Base-by-base conservation (phyloP, 2,113 vertebrate genomes). In the Lamprotornis superbus region DNA sequence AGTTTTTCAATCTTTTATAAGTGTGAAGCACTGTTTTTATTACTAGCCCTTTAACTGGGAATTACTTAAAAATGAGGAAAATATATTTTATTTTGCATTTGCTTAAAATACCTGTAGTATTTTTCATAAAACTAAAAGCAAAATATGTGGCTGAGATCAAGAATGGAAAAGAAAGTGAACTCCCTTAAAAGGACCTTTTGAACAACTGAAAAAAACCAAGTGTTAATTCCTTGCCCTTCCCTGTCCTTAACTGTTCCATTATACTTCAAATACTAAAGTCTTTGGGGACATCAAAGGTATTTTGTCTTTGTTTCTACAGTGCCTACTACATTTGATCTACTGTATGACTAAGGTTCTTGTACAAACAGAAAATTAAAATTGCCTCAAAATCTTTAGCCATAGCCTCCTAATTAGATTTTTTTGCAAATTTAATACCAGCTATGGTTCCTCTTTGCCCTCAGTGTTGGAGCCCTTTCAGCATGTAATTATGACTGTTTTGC, bases 331-430 rank as follows among this genome's bases (percentile, higher is more conserved):
- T 94, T 75, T 78, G 52, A 95, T 79, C 49, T 93, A 40, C 64
- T n/a, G 19, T 37, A 68, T 68, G 56, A 92, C 64, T 87, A 84
- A 83, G 25, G 25, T 27, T 83, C 33, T 76, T 71, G 33, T 33
- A 87, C 35, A 91, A 90, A 87, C 30, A 86, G 39, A 93, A 91
- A 83, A 83, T 79, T 15, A 50, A 90, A 96, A 91, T 28, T 67
- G 61, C 57, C 59, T 85, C 78, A 65, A 86, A 87, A 68, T 84
- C 49, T 73, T 82, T 83, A 91, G 68, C 25, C 7, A 87, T 91
- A 77, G 18, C 23, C 12, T 86, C 10, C 53, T 93, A 85, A 82
- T 76, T 63, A 87, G 40, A 33, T 55, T 46, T 75, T 69, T 83
- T 27, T 64, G 69, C 70, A 71, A 76, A 68, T 57, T 74, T 76